These are phyloP conservation scores for Lasioglossum marginatum DNA, from an alignment of 2,888 invertebrate species.

Conservation along the genomic window DNA sequence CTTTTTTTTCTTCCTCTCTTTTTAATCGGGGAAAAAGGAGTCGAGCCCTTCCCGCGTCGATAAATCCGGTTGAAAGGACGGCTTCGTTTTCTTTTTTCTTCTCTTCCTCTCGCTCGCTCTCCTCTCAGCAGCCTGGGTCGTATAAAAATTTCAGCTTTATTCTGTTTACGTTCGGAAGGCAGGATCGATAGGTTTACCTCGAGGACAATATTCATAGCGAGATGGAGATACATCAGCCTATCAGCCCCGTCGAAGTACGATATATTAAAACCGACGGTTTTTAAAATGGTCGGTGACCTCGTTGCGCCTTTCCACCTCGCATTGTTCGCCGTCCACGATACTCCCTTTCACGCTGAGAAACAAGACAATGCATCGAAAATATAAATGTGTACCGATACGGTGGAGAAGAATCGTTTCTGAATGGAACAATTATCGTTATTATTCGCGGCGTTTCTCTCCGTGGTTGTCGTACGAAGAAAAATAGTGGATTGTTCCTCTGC, in stretches of 20 bases:
- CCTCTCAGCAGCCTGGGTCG: neutral
- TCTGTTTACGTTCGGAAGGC: neutral
- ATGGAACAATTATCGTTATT: constrained; percentile 3
- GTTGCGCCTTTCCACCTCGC: neutral
- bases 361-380: constrained; percentile 6
- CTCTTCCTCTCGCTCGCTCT: neutral
- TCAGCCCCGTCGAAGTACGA: neutral
- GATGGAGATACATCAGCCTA: constrained; percentile 22
- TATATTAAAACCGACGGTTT: constrained; percentile 31
- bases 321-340: neutral
- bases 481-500: neutral
- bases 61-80: neutral
- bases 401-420: neutral
- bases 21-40: neutral
- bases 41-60: neutral
- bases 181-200: constrained; percentile 45
- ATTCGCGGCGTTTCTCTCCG: neutral
- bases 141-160: constrained; percentile 25
- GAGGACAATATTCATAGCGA: constrained; percentile 36
- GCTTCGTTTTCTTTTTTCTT: neutral
- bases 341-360: neutral
- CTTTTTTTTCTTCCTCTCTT: neutral
- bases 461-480: neutral
- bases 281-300: constrained; percentile 8
- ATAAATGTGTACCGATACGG: neutral